These are phyloP conservation scores for Nannospalax galili DNA, from an alignment of 2,113 vertebrate genomes.

Conservation along the genomic window DNA sequence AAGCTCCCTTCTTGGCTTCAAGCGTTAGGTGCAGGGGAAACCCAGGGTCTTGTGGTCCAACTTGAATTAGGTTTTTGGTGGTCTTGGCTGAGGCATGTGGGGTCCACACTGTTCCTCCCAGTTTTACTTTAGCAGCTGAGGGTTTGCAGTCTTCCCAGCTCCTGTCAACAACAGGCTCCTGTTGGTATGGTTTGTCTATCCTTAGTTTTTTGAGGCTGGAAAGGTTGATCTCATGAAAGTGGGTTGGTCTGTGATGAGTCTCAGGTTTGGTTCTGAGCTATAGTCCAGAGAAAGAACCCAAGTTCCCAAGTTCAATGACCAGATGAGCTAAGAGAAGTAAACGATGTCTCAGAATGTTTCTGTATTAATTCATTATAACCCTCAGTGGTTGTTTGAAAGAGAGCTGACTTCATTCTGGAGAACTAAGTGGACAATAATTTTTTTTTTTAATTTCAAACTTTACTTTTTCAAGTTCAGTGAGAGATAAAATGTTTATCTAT, in stretches of 20 bases:
- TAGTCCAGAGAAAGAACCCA: neutral
- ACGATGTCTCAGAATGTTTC: constrained; percentile 12
- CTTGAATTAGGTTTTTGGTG: constrained; percentile 63
- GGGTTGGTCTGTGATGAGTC: neutral
- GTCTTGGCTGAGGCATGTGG: constrained; percentile 32
- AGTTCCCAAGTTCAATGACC: neutral
- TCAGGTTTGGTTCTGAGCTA: neutral
- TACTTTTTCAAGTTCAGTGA: constrained; percentile 20
- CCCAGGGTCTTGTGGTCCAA: constrained; percentile 46
- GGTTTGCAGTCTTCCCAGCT: constrained; percentile 38
- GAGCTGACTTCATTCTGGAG: neutral
- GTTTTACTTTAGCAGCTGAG: constrained; percentile 32
- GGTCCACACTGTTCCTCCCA: neutral
- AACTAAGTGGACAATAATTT: neutral
- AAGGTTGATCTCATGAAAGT: neutral
- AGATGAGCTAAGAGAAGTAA: neutral
- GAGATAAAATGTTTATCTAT: neutral
- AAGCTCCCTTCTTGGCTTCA: constrained; percentile 66
- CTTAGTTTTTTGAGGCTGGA: constrained; percentile 33
- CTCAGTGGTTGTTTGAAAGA: neutral
- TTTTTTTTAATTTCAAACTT: constrained; percentile 20
- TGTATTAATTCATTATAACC: neutral
- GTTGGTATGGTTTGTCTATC: constrained; percentile 22
- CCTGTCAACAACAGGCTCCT: constrained; percentile 17
- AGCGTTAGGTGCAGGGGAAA: constrained; percentile 63